A percentile compares a stretch with the other conserved stretches of the same genome.
Evolutionary conservation across 2,797 vertebrate species (phyloP).

Genomic region (Pelobates cultripes): DNA sequence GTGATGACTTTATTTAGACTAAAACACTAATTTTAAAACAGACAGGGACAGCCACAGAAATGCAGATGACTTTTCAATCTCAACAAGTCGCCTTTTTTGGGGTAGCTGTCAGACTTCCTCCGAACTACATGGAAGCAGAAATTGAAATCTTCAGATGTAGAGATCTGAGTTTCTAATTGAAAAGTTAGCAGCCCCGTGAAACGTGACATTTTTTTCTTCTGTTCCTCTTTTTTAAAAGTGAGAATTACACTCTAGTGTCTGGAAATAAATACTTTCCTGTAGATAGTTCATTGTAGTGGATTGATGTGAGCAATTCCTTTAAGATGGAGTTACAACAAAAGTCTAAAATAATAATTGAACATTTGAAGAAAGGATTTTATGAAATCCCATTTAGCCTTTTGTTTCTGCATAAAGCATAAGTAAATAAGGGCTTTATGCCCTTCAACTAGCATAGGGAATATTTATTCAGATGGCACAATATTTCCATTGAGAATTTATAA

Average conservation of each 20-base stretch:
- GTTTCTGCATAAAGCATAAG: neutral
- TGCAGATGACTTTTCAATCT: neutral
- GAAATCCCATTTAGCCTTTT: neutral
- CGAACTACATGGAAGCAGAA: neutral
- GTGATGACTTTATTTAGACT: constrained; percentile 37
- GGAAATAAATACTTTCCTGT: neutral
- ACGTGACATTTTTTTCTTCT: neutral
- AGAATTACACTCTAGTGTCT: neutral
- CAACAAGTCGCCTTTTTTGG: constrained; percentile 10
- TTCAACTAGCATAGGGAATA: neutral
- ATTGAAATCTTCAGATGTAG: neutral
- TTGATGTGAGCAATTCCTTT: constrained; percentile 5
- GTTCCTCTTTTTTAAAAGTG: neutral
- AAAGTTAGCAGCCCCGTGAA: neutral
- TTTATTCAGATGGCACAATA: neutral
- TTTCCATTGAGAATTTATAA: neutral
- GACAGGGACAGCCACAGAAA: constrained; percentile 13
- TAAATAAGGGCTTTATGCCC: neutral
- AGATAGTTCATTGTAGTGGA: constrained; percentile 6
- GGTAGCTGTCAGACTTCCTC: constrained; percentile 1
- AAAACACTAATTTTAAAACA: constrained; percentile 27
- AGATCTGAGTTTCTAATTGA: neutral
- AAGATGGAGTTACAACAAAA: neutral
- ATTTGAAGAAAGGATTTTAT: neutral
- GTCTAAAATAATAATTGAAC: constrained; percentile 18